Conservation (phyloP, 2,888 invertebrate genomes). For the Miltochrista miniata region DNA sequence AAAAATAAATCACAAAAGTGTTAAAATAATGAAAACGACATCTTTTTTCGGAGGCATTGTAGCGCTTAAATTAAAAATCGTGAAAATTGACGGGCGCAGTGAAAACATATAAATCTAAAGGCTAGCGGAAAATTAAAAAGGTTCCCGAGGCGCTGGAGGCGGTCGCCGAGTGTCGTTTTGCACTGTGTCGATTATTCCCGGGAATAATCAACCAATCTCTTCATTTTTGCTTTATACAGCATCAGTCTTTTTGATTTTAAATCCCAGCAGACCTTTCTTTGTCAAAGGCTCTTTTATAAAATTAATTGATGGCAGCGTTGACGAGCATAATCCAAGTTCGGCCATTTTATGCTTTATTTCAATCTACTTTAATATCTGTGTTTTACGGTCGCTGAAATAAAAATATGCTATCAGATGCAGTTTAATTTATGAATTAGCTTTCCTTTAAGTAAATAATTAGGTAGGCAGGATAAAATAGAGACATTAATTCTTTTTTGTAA, state of each 20-base stretch:
- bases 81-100: constrained; percentile 71
- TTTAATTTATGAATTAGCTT: too few species aligned
- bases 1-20: constrained; percentile 45
- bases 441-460: too few species aligned
- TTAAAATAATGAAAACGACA: constrained; percentile 56
- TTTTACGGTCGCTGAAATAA: too few species aligned
- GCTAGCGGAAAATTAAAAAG: constrained; percentile 81
- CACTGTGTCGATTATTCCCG: constrained; percentile 45
- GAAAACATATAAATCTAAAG: constrained; percentile 78
- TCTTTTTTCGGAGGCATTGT: constrained; percentile 62
- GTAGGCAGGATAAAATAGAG: too few species aligned
- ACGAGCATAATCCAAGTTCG: constrained; percentile 17
- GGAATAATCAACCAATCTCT: constrained; percentile 56
- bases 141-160: constrained; percentile 60
- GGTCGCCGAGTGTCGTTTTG: constrained; percentile 40
- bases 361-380: not conserved
- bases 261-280: constrained; percentile 40
- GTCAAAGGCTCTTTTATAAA: constrained; percentile 37
- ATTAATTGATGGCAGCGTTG: constrained; percentile 35
- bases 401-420: too few species aligned
- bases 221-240: constrained; percentile 44
- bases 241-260: constrained; percentile 44
- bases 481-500: too few species aligned
- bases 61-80: constrained; percentile 75
- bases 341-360: constrained; percentile 17